Base-by-base conservation (phyloP, 2,888 invertebrate species). In the Dichetophora obliterata region DNA sequence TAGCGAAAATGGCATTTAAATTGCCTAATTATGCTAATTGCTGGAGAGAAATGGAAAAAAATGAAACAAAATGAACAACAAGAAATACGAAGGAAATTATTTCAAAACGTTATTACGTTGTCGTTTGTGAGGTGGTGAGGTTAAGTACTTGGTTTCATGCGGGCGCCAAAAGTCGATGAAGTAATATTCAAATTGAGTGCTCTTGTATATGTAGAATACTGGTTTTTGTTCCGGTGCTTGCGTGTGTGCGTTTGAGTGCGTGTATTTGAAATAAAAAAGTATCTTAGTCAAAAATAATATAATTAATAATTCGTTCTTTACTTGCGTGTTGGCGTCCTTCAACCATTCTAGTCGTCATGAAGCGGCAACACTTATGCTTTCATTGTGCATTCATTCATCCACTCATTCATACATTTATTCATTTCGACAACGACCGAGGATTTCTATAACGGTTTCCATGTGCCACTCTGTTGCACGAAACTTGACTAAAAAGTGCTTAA, bases 21-120 rank as follows among this genome's bases (percentile, higher is more conserved):
- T 77, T 74, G 65, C 52, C 70, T 74, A 77, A 77, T 77, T 77
- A 77, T 77, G 74, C 61, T 74, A 75, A 77, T 77, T 74, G 74
- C 65, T 50, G 24, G 37, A 43, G 71, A 71, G 34, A 14, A 59
- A 50, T 4, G 11, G 34, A 31, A 61, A 50, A 66, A n/a, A 48
- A 24, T 27, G 59, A 22, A n/a, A 24, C 16, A 1, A 66, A 66
- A 43, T 43, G 22, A 69, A 63, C 16, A 22, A 24, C 50, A 68
- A 63, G 34, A 31, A 75, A 43, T 34, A 19, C 37, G 27, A 75
- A 75, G 61, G 75, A 68, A 59, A 57, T 71, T n/a, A 66, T 27
- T 66, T 75, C 37, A 66, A 75, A 75, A 66, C 43, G 57, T 63
- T 68, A 66, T 66, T 43, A 43, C 2, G 14, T 2, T 43, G 43